phyloP scores from a whole-genome alignment of 2,113 vertebrate genomes.

The Vidua macroura region DNA sequence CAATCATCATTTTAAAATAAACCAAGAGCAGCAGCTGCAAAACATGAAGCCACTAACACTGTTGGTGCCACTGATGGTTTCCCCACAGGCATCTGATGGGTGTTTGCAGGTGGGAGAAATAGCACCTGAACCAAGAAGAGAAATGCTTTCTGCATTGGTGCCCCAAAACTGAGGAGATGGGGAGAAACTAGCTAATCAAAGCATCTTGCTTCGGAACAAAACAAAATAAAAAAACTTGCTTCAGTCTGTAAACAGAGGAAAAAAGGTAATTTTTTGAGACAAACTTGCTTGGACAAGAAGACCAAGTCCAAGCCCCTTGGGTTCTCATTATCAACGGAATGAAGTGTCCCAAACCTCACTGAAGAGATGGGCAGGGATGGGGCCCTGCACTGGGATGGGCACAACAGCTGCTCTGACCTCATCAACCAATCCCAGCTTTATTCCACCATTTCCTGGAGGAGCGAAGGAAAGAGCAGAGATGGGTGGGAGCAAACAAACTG shows the following conservation, averaged over 20 bases:
- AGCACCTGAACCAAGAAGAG: not conserved
- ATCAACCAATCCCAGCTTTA: not conserved
- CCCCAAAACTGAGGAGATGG: not conserved
- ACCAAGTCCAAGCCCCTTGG: not conserved
- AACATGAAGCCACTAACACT: not conserved
- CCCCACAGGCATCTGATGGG: rapidly evolving
- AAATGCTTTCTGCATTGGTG: not conserved
- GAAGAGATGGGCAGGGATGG: not conserved
- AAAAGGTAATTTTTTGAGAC: not conserved
- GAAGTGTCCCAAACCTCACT: not conserved
- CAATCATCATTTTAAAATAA: not conserved
- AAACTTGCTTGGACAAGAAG: rapidly evolving
- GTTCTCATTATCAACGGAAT: not conserved
- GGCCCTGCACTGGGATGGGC: rapidly evolving
- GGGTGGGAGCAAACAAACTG: not conserved
- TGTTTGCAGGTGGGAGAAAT: not conserved
- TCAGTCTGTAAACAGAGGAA: not conserved
- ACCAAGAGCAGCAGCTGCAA: not conserved
- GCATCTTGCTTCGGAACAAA: not conserved
- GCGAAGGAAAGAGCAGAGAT: not conserved
- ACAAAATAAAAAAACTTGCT: not conserved
- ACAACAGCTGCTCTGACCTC: not conserved
- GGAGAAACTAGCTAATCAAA: not conserved
- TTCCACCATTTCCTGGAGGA: not conserved
- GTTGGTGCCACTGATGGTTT: not conserved